Conservation (phyloP, 2,113 vertebrate species). For the Phyllostomus hastatus region DNA sequence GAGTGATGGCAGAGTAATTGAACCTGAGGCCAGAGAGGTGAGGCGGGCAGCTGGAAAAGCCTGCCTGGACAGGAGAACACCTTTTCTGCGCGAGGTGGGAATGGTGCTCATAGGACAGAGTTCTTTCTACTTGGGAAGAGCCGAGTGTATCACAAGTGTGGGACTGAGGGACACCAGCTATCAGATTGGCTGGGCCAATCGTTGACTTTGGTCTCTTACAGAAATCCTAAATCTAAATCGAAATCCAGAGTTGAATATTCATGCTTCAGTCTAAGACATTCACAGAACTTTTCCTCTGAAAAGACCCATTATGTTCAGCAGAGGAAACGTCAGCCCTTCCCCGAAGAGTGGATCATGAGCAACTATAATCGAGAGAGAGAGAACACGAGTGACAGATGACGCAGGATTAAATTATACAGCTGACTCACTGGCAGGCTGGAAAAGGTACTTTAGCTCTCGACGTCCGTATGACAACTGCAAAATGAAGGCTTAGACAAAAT, state of each 20-base stretch:
- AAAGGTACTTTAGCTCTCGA: background rate
- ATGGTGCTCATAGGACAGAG: background rate
- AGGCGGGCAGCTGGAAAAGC: background rate
- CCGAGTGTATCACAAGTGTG: background rate
- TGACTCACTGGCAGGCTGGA: background rate
- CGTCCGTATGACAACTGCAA: constrained; percentile 53
- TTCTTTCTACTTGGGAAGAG: background rate
- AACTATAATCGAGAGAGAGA: background rate
- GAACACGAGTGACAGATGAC: background rate
- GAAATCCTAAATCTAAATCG: background rate
- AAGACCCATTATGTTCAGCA: background rate
- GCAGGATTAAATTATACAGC: constrained; percentile 2
- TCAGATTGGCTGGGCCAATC: background rate
- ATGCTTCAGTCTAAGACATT: background rate
- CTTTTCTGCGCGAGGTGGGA: background rate
- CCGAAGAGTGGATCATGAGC: background rate
- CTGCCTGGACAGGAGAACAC: background rate
- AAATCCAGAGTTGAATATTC: constrained; percentile 24
- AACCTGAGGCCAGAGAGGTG: background rate
- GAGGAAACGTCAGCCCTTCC: background rate
- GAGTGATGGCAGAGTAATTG: background rate
- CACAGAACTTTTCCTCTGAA: background rate
- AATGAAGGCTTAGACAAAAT: constrained; percentile 40
- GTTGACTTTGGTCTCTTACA: background rate
- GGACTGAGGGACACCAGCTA: background rate